Conservation (phyloP, 2,113 vertebrate species). For the Peromyscus californicus region DNA sequence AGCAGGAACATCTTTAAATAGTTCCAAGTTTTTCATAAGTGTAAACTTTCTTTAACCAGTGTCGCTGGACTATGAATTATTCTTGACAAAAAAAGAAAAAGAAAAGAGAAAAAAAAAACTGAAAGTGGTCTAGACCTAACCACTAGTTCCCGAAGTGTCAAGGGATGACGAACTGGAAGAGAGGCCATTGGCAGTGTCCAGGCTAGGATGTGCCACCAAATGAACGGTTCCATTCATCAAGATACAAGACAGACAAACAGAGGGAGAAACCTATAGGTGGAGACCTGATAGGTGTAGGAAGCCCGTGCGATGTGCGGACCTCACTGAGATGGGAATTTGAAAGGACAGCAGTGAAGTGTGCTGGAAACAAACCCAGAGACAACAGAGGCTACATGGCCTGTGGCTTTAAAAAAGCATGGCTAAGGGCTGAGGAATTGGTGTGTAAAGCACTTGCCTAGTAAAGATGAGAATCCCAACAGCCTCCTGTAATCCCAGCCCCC, state of each 20-base stretch:
- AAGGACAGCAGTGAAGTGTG: accelerated
- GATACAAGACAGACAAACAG: neutral
- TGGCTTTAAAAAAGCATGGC: neutral
- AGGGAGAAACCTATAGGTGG: too few species aligned
- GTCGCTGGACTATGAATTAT: neutral
- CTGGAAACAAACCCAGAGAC: neutral
- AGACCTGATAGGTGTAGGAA: neutral
- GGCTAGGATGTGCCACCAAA: too few species aligned
- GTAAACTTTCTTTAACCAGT: neutral
- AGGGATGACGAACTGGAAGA: neutral
- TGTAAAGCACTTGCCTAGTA: neutral
- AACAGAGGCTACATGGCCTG: accelerated
- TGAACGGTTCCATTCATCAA: neutral
- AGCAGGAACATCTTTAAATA: neutral
- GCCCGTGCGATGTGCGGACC: neutral
- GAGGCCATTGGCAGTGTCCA: too few species aligned
- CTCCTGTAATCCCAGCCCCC: neutral
- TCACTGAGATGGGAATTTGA: neutral
- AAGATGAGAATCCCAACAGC: neutral
- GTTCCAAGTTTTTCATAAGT: neutral
- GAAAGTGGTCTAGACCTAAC: neutral
- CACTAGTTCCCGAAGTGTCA: neutral
- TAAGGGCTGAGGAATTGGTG: neutral
- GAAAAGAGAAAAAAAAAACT: neutral
- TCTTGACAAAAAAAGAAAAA: neutral